A percentile compares a stretch with the other conserved stretches of the same genome.
phyloP scores from a whole-genome alignment of 2,797 vertebrate genomes.

The Chanos chanos region DNA sequence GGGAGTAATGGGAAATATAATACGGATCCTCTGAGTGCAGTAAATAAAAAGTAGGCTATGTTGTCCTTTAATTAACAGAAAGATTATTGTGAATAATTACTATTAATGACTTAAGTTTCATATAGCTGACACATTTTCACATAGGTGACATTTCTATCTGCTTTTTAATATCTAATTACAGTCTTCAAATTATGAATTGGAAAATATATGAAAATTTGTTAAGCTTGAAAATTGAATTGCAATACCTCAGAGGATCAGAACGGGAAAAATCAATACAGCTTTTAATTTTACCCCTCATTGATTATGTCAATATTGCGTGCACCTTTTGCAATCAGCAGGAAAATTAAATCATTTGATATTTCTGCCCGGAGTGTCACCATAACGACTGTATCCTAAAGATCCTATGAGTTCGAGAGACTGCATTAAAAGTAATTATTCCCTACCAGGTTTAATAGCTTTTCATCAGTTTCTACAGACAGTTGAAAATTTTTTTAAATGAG shows the following conservation, averaged over 20 bases:
- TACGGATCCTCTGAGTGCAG: too few species aligned
- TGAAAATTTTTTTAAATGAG: too few species aligned
- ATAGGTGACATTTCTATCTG: conserved; percentile 38
- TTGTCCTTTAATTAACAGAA: too few species aligned
- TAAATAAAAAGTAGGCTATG: too few species aligned
- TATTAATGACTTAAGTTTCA: too few species aligned
- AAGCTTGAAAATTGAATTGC: conserved; percentile 35
- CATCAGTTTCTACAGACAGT: too few species aligned
- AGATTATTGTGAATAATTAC: too few species aligned
- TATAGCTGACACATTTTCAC: too few species aligned
- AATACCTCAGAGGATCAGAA: conserved; percentile 27
- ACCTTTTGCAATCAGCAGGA: conserved; percentile 40
- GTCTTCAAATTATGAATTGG: conserved; percentile 24
- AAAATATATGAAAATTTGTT: conserved; percentile 35
- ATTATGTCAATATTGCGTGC: conserved; percentile 49
- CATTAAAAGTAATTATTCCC: conserved; percentile 17
- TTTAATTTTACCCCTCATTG: conserved; percentile 58
- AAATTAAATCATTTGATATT: conserved; percentile 34
- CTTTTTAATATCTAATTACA: conserved; percentile 38
- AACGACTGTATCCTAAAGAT: conserved; percentile 25
- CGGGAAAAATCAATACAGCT: conserved; percentile 45
- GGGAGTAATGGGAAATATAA: too few species aligned
- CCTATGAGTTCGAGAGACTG: conserved; percentile 18
- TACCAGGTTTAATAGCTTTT: too few species aligned
- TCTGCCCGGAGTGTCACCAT: conserved; percentile 22